phyloP scores from a whole-genome alignment of 2,797 vertebrate genomes.

The Poeciliopsis paucimaculata region DNA sequence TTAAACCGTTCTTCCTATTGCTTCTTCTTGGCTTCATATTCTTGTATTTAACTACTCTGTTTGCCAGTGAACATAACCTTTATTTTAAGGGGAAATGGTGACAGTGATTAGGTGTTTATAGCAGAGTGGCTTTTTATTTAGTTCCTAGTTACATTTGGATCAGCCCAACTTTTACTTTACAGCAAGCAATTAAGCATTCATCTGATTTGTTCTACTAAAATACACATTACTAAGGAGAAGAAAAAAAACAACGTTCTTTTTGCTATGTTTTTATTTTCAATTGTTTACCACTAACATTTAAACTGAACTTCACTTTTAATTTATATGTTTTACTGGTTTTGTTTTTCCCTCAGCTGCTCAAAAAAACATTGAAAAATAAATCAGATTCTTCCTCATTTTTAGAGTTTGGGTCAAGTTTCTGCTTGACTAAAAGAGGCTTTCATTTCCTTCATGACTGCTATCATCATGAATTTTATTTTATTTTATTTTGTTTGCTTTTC shows the following conservation, averaged over 20 bases:
- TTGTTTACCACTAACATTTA: constrained; percentile 18
- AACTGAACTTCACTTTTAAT: constrained; percentile 4
- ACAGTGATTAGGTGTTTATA: not conserved
- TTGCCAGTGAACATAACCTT: not conserved
- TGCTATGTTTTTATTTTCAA: constrained; percentile 12
- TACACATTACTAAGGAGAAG: constrained; percentile 9
- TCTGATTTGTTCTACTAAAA: constrained; percentile 27
- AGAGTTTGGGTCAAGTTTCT: constrained; percentile 18
- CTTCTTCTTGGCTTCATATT: constrained; percentile 9
- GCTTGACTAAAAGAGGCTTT: constrained; percentile 50
- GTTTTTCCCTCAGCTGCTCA: constrained; percentile 26
- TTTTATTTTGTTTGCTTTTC: constrained; percentile 65
- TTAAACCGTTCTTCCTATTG: constrained; percentile 45
- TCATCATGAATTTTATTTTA: constrained; percentile 63
- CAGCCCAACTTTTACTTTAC: constrained; percentile 45
- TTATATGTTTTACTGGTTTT: constrained; percentile 1
- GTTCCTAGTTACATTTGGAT: constrained; percentile 41
- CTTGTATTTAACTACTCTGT: not conserved
- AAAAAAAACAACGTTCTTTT: constrained; percentile 12
- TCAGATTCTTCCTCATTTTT: not conserved
- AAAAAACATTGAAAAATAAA: constrained; percentile 19
- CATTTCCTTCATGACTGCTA: constrained; percentile 70
- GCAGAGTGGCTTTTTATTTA: constrained; percentile 1
- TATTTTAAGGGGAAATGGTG: not conserved
- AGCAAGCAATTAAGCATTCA: constrained; percentile 32